These are phyloP conservation scores for Drosophila algonquin DNA, from an alignment of 2,888 invertebrate genomes.

Conservation along the genomic window DNA sequence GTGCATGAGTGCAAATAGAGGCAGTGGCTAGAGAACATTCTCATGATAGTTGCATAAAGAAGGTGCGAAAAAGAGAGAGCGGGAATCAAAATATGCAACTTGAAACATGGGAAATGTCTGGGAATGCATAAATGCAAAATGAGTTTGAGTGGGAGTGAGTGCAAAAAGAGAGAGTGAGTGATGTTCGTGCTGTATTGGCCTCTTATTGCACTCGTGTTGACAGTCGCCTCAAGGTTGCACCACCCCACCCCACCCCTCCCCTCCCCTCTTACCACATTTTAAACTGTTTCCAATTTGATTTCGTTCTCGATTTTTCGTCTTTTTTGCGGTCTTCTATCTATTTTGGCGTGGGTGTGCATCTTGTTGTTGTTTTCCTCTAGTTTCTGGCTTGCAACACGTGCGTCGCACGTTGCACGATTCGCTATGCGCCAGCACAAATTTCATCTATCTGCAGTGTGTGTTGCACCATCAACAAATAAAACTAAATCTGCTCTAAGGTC, in stretches of 20 bases:
- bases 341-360: conserved; percentile 60
- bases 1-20: neutral
- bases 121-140: too few relatives aligned
- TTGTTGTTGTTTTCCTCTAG: conserved; percentile 8
- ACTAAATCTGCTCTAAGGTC: conserved; percentile 51
- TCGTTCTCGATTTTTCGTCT: conserved; percentile 17
- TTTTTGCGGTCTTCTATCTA: conserved; percentile 37
- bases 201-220: conserved; percentile 37
- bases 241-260: neutral
- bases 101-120: neutral
- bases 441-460: conserved; percentile 29
- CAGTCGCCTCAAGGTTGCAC: conserved; percentile 58
- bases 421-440: conserved; percentile 10
- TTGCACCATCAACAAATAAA: conserved; percentile 18
- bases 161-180: conserved; percentile 21
- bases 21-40: neutral
- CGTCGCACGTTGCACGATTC: conserved; percentile 28
- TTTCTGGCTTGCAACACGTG: conserved; percentile 62
- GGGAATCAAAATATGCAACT: neutral
- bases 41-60: neutral
- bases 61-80: neutral
- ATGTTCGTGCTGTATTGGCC: conserved; percentile 8
- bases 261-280: conserved; percentile 13
- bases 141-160: neutral
- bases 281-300: conserved; percentile 37